Conservation (phyloP, 2,797 vertebrate species). For the Anguilla anguilla region DNA sequence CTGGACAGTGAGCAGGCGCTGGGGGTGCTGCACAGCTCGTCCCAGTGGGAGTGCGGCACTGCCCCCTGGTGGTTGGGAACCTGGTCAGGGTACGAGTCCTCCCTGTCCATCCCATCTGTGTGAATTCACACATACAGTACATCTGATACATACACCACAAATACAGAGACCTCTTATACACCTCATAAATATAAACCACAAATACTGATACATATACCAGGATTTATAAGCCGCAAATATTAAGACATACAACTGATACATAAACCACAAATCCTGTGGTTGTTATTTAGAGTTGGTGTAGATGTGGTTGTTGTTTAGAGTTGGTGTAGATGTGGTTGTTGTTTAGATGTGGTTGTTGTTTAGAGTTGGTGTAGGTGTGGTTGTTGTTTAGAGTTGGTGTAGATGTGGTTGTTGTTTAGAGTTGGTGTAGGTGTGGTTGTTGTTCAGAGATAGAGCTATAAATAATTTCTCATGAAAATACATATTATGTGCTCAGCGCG, state of each 20-base stretch:
- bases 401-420: background rate
- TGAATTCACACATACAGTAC: slow-evolving; percentile 20
- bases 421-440: background rate
- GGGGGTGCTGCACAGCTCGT: slow-evolving; percentile 76
- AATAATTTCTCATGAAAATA: background rate
- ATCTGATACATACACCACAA: background rate
- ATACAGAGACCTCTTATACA: background rate
- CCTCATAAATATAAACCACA: too few species aligned
- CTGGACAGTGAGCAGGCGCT: slow-evolving; percentile 82
- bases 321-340: too few species aligned
- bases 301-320: too few species aligned
- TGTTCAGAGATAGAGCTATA: background rate
- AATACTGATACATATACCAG: too few species aligned
- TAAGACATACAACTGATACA: too few species aligned
- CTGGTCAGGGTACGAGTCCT: slow-evolving; percentile 76
- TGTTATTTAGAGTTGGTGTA: too few species aligned
- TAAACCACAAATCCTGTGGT: background rate
- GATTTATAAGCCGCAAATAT: too few species aligned
- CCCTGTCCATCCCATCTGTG: slow-evolving; percentile 75
- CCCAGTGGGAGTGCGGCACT: slow-evolving; percentile 67
- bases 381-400: too few species aligned
- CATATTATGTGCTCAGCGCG: background rate
- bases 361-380: too few species aligned
- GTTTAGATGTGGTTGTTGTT: too few species aligned
- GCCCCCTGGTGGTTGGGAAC: slow-evolving; percentile 70